Percentiles rank a stretch among this genome's conserved stretches.
phyloP scores from a whole-genome alignment of 2,113 vertebrate species.

The Nibea coibor region DNA sequence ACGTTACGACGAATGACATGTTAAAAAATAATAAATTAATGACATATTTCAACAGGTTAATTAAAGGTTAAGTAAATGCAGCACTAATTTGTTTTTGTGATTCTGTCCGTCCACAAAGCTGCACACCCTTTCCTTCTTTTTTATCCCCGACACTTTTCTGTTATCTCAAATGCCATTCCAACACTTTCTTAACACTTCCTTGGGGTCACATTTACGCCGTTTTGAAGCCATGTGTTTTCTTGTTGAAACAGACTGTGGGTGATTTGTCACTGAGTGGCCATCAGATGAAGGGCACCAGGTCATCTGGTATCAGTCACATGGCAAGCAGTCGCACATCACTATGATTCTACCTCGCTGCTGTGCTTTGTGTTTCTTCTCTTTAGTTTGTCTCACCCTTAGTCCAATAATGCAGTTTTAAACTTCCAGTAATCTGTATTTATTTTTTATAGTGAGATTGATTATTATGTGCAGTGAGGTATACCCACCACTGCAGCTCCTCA shows the following conservation, averaged over 20 bases:
- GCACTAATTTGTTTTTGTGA: background rate
- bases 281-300: conserved; percentile 26
- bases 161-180: background rate
- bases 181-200: background rate
- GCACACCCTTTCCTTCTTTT: background rate
- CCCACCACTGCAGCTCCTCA: background rate
- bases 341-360: background rate
- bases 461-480: background rate
- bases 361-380: background rate
- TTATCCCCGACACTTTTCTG: background rate
- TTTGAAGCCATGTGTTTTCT: background rate
- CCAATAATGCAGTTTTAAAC: background rate
- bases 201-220: background rate
- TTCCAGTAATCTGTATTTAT: background rate
- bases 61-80: background rate
- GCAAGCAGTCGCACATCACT: background rate
- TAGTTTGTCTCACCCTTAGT: background rate
- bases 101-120: background rate
- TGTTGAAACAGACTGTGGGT: background rate
- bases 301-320: background rate
- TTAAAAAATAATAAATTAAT: background rate
- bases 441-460: background rate
- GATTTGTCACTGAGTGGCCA: conserved; percentile 28
- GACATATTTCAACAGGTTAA: too few relatives aligned
- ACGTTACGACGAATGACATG: too few relatives aligned